Percentiles rank a stretch among this genome's conserved stretches.
Conservation (phyloP, 2,113 vertebrate species). For the Microtus montanus region DNA sequence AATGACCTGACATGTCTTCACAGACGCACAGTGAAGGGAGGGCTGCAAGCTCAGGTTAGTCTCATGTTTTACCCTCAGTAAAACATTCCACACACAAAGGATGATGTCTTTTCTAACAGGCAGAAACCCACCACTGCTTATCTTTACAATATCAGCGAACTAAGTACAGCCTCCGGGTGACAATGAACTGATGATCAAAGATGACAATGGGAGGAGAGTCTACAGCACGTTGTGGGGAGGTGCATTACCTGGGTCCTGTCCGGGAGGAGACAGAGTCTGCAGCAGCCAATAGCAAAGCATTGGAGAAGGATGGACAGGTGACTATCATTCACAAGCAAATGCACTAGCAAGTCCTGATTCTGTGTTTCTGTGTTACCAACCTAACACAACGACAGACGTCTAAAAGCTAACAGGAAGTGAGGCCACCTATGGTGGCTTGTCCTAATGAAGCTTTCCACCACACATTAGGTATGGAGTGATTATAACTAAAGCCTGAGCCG, state of each 20-base stretch:
- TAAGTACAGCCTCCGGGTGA: not conserved
- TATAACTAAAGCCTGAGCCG: no score
- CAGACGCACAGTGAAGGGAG: accelerated
- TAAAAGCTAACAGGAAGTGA: not conserved
- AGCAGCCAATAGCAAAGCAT: conserved; percentile 79
- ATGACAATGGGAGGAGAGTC: not conserved
- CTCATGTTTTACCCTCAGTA: not conserved
- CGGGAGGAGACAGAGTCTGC: conserved; percentile 79
- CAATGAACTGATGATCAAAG: not conserved
- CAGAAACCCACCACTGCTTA: accelerated
- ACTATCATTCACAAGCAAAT: not conserved
- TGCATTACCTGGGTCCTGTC: conserved; percentile 83
- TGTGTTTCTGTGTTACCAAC: not conserved
- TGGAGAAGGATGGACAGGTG: conserved; percentile 72
- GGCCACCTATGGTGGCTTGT: not conserved
- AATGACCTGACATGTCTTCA: accelerated
- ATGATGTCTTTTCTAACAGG: accelerated
- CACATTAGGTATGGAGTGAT: not conserved
- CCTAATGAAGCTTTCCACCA: accelerated
- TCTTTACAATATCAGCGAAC: not conserved
- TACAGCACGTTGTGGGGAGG: not conserved
- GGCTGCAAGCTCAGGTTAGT: accelerated
- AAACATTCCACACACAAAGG: accelerated
- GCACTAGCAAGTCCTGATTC: not conserved
- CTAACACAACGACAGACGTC: not conserved